Evolutionary conservation across 2,888 invertebrate genomes (phyloP).

Genomic region (Xiphydria camelus): DNA sequence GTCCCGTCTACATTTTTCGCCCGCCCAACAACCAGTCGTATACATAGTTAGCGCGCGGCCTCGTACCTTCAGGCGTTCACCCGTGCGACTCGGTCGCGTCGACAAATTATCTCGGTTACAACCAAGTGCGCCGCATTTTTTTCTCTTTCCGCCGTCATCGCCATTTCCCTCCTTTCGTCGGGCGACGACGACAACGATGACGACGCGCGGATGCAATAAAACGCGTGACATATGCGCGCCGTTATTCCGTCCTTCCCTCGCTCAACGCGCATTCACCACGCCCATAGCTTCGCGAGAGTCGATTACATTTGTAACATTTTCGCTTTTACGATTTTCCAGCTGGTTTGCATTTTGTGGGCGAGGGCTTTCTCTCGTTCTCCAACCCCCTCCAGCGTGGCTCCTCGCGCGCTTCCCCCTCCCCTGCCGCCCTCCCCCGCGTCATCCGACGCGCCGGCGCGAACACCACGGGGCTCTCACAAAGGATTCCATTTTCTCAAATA

Average conservation of each 20-base stretch:
- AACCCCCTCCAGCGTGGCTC: conserved; percentile 9
- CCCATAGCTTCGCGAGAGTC: conserved; percentile 4
- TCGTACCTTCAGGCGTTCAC: too few relatives aligned
- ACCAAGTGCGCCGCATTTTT: too few relatives aligned
- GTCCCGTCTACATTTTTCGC: too few relatives aligned
- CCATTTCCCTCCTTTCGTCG: too few relatives aligned
- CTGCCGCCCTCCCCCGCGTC: neutral
- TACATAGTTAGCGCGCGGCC: too few relatives aligned
- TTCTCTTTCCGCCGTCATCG: too few relatives aligned
- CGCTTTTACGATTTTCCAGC: conserved; percentile 46
- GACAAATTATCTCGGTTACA: too few relatives aligned
- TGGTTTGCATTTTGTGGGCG: conserved; percentile 47
- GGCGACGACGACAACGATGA: conserved; percentile 10
- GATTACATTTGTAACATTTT: conserved; percentile 41
- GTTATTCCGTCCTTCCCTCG: conserved; percentile 2
- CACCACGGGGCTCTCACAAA: conserved; percentile 21
- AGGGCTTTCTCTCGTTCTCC: too few relatives aligned
- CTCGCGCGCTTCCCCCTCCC: neutral
- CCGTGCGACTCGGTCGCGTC: too few relatives aligned
- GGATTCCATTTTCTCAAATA: conserved; percentile 52
- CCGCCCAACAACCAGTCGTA: too few relatives aligned
- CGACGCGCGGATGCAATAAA: conserved; percentile 28
- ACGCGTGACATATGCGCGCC: conserved; percentile 30
- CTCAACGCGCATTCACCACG: neutral
- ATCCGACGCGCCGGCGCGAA: too few relatives aligned